Base-by-base conservation (phyloP, 2,113 vertebrate genomes). In the Hippocampus guttulatus region DNA sequence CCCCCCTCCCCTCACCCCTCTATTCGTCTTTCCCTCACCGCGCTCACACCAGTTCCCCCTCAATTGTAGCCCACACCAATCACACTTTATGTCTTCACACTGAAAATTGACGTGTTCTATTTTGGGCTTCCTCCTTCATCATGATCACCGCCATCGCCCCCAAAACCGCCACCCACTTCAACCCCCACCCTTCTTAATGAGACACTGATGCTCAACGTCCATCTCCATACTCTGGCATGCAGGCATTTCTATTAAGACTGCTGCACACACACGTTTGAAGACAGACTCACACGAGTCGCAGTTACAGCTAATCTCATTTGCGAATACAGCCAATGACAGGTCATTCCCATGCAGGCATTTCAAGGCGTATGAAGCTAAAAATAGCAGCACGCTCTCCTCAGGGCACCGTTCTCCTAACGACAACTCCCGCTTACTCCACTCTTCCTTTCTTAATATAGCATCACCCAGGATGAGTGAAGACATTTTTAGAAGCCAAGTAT, bases 401-500 rank as follows among this genome's bases (percentile, higher is more conserved):
- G 68, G 74, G 79, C 72, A 41, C 77, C 52, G 76, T 72, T 77
- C 85, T 81, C 65, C 75, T 71, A 8, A 47, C 64, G 5, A 25
- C 64, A 25, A 49, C 20, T 8, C 62, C 69, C 82, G 77, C 52
- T 57, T 78, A 75, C 54, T 80, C 75, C 67, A 78, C 82, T 64
- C 63, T 38, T 38, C 30, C 49, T 65, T 80, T 84, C 89, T 91
- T 81, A 81, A 87, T 86, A 89, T 92, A 92, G 90, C 80, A 67
- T 30, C 80, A 79, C 83, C 79, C 55, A 25, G 75, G 72, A 83
- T 87, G 78, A 71, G 69, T 25, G 52, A 71, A 77, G 75, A 73
- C 72, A 81, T 84, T 89, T 87, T 83, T 86, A 88, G 87, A 78
- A 77, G 23, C 71, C 52, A 75, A 75, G 74, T 33, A 67, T 69